phyloP scores from a whole-genome alignment of 2,888 invertebrate species.

The Acrocyrtus sp. region DNA sequence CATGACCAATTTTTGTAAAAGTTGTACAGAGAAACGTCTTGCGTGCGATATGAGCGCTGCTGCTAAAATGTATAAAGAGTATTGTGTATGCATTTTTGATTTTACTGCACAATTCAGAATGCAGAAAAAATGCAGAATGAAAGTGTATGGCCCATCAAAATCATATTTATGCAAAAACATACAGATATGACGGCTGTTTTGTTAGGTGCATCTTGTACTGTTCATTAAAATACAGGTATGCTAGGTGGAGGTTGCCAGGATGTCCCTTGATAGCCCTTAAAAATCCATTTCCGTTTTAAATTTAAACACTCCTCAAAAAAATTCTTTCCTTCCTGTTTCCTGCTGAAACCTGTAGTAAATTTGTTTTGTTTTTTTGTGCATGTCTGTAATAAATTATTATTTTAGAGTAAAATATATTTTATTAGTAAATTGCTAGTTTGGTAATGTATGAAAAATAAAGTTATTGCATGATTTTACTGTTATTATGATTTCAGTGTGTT shows the following conservation, averaged over 20 bases:
- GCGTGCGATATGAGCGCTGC: conserved; percentile 17
- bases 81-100: background rate
- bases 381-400: too few species aligned
- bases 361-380: too few species aligned
- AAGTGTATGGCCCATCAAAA: conserved; percentile 6
- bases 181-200: too few species aligned
- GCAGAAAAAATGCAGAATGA: background rate
- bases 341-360: too few species aligned
- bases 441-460: too few species aligned
- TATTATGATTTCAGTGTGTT: too few species aligned
- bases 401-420: too few species aligned
- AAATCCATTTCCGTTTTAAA: background rate
- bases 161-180: background rate
- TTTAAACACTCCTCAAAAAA: background rate
- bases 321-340: background rate
- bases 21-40: conserved; percentile 14
- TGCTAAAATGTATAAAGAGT: conserved; percentile 4
- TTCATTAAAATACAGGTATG: too few species aligned
- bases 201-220: too few species aligned
- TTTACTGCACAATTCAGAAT: too few species aligned
- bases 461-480: too few species aligned
- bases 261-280: conserved; percentile 1
- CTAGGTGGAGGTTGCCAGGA: conserved; percentile 12
- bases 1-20: conserved; percentile 8
- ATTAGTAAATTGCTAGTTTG: too few species aligned